phyloP scores from a whole-genome alignment of 2,113 vertebrate species.

The Charadrius vociferus region DNA sequence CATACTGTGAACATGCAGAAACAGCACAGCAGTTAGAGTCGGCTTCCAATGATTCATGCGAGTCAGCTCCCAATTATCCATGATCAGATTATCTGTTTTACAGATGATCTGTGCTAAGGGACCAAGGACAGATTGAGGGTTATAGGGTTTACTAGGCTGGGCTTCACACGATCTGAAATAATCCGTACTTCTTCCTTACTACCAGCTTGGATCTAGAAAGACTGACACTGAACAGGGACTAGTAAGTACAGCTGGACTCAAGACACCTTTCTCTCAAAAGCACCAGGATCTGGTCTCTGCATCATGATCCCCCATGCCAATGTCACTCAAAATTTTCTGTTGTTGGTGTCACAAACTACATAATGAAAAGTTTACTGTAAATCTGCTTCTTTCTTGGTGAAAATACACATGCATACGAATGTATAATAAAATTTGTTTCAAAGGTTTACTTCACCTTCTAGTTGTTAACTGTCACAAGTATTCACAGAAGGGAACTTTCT shows the following conservation, averaged over 20 bases:
- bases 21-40: neutral
- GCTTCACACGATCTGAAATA: neutral
- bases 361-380: neutral
- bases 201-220: neutral
- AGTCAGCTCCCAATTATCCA: neutral
- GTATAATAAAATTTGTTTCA: neutral
- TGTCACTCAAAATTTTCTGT: neutral
- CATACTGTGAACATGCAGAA: constrained; percentile 19
- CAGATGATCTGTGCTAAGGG: neutral
- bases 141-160: neutral
- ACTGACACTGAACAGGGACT: neutral
- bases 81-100: neutral
- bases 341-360: neutral
- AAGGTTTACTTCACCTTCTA: neutral
- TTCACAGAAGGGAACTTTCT: constrained; percentile 35
- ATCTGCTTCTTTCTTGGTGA: neutral
- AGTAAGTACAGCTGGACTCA: neutral
- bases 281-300: neutral
- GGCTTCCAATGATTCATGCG: neutral
- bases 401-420: neutral
- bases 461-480: neutral
- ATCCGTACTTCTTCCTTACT: neutral
- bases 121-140: neutral
- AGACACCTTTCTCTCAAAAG: neutral
- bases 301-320: neutral